Evolutionary conservation across 2,113 vertebrate genomes (phyloP).

Genomic region (Riparia riparia): DNA sequence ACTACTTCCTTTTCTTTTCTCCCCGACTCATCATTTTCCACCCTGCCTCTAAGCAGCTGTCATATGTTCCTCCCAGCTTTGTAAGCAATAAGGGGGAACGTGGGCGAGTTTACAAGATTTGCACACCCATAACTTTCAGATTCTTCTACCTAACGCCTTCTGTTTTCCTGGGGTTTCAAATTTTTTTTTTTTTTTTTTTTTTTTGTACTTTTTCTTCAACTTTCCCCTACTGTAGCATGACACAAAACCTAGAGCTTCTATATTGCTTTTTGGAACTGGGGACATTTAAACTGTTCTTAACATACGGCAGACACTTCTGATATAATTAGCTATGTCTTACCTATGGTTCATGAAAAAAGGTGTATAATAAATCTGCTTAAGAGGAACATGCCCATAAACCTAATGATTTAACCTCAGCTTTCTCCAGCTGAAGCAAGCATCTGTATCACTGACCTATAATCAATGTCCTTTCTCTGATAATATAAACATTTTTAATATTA

Average conservation of each 20-base stretch:
- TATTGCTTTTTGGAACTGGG: background rate
- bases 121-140: constrained; percentile 12
- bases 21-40: constrained; percentile 1
- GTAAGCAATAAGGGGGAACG: background rate
- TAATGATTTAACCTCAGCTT: background rate
- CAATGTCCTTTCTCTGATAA: background rate
- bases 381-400: background rate
- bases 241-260: background rate
- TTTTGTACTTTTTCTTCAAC: background rate
- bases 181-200: background rate
- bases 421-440: background rate
- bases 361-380: background rate
- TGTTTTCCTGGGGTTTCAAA: background rate
- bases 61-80: constrained; percentile 16
- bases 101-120: constrained; percentile 7
- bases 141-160: background rate
- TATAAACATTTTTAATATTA: background rate
- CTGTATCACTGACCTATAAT: background rate
- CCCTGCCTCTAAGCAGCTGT: constrained; percentile 48
- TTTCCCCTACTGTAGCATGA: background rate
- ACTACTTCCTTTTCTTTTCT: constrained; percentile 48
- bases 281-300: background rate
- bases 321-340: background rate
- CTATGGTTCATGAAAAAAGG: background rate
- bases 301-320: background rate